Conservation (phyloP, 2,113 vertebrate genomes). For the Corythornis cristatus region DNA sequence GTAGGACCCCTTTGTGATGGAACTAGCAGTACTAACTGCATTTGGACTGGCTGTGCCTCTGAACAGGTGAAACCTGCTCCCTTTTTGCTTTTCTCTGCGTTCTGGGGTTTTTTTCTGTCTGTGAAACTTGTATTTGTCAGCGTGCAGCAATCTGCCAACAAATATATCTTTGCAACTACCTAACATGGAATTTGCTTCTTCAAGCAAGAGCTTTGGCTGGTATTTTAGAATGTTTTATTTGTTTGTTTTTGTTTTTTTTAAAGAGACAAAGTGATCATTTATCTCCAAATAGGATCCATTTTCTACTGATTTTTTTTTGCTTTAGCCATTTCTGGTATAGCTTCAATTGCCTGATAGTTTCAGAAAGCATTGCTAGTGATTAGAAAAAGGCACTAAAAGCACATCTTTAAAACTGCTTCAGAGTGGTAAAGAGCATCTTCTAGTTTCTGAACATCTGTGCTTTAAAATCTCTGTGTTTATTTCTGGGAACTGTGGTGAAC, state of each 20-base stretch:
- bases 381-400: neutral
- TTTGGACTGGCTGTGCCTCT: neutral
- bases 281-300: neutral
- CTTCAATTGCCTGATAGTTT: neutral
- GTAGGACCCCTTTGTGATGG: slow-evolving; percentile 61
- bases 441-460: neutral
- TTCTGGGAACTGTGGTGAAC: neutral
- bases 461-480: neutral
- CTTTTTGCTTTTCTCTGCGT: neutral
- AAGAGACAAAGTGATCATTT: neutral
- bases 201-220: neutral
- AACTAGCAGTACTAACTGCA: neutral
- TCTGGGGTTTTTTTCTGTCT: neutral
- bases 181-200: neutral
- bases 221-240: neutral
- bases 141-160: neutral
- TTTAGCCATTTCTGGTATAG: neutral
- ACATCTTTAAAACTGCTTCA: neutral
- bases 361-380: neutral
- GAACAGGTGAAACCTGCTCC: neutral
- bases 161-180: neutral
- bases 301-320: neutral
- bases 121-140: neutral
- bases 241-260: neutral
- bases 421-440: neutral